Evolutionary conservation across 2,888 invertebrate species (phyloP), one percentile per base, ranked within the genome.

Genomic region (Arctia plantaginis): DNA sequence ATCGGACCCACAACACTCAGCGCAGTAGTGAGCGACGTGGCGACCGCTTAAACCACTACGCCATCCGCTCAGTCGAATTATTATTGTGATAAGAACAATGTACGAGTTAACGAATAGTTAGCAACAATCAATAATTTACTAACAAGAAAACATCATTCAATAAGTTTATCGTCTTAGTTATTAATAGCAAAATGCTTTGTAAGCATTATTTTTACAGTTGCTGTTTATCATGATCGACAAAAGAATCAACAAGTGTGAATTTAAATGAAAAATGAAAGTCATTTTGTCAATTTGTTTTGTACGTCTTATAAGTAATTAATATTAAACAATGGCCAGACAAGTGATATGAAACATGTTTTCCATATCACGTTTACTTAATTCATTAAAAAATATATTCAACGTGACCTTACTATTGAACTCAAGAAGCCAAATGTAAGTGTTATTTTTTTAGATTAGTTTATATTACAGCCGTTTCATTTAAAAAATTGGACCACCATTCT

Each of bases 31-130:
- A n/a, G n/a, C n/a, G n/a, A n/a, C n/a, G n/a, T n/a, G n/a, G n/a
- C n/a, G n/a, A n/a, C n/a, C n/a, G n/a, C n/a, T n/a, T n/a, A n/a
- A n/a, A n/a, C n/a, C n/a, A n/a, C n/a, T n/a, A n/a, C n/a, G n/a
- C n/a, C n/a, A n/a, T n/a, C n/a, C n/a, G n/a, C n/a, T n/a, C n/a
- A n/a, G n/a, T n/a, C n/a, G n/a, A 35, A 35, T 35, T 35, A 35
- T n/a, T n/a, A n/a, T n/a, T 47, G 55, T 55, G 55, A 23, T 66
- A 39, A 10, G 66, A 30, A 65, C 27, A 18, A 47, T 20, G 30
- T 66, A 47, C 47, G 59, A 77, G 81, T 76, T 83, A 76, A 76
- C 70, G 59, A 78, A 81, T 74, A 69, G 69, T 30, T 70, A 76
- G 73, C 76, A 81, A 77, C 80, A 66, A 76, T 74, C 62, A 71